Base-by-base conservation (phyloP, 2,113 vertebrate genomes). In the Stigmatopora argus region DNA sequence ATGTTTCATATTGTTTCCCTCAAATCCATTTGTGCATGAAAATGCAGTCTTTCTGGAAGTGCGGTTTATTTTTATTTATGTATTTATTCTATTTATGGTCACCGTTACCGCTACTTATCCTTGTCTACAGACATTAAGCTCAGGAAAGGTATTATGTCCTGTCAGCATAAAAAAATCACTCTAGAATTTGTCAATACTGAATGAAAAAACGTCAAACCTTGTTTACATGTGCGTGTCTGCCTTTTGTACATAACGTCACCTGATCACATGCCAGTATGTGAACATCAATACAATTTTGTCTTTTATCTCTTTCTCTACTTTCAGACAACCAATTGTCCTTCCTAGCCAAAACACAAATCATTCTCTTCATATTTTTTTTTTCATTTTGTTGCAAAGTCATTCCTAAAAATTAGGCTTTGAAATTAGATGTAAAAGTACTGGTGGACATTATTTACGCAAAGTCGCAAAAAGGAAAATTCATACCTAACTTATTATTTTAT, bases 91-190 rank as follows among this genome's bases (percentile, higher is more conserved):
- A 23, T 23, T 26, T 53, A 19, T 3, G 51, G 19, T 53, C 19
- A 19, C 21, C 13, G 19, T 56, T 41, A 21, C 59, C 19, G 12
- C 49, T 41, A n/a, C 52, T 61, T 31, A 23, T 47, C 58, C 76
- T 73, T 62, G 47, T 71, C 21, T 35, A 82, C 46, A 78, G 82
- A 83, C 74, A 83, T 56, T 87, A 85, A 89, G 74, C 73, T 89
- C 75, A 89, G 72, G 53, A 65, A 80, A 84, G 74, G 81, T 88
- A 91, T 86, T 77, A 86, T 87, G 85, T 86, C 87, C 89, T 90
- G 90, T 91, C 86, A 62, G 67, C 77, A 51, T 67, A 79, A 75
- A 86, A n/a, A 86, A 86, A 75, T 74, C 60, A 70, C 62, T 71
- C 72, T 82, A 77, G 75, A 89, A 89, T 89, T 87, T 72, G 69